Evolutionary conservation across 2,888 invertebrate species (phyloP).

Genomic region (Lasioglossum calceatum): DNA sequence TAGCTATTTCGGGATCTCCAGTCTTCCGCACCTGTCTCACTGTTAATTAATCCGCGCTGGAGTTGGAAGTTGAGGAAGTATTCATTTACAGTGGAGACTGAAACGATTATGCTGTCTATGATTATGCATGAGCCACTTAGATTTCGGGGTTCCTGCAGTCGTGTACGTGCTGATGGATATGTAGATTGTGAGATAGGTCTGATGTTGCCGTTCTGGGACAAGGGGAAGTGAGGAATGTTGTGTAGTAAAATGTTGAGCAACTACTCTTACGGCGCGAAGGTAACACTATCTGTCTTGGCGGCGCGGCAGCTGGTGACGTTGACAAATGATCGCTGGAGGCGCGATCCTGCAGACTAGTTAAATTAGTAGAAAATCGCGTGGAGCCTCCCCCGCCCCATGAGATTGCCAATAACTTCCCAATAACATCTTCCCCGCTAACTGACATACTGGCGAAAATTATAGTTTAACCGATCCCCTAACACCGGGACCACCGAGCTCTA

Average conservation of each 20-base stretch:
- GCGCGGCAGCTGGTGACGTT: not conserved
- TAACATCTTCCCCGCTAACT: not conserved
- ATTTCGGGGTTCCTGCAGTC: not conserved
- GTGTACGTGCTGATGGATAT: not conserved
- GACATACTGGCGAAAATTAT: not conserved
- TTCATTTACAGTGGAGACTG: not conserved
- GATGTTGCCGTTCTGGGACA: not conserved
- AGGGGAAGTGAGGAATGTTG: no score
- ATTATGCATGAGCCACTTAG: not conserved
- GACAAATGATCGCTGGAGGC: slow-evolving; percentile 7
- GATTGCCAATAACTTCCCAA: not conserved
- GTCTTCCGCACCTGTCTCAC: not conserved
- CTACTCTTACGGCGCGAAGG: not conserved
- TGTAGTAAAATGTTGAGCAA: not conserved
- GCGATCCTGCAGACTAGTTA: not conserved
- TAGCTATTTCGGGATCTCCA: not conserved
- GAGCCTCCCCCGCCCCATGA: not conserved
- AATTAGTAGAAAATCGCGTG: not conserved
- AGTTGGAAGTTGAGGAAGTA: not conserved
- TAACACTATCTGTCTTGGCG: not conserved
- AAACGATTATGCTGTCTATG: not conserved
- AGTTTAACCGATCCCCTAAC: not conserved
- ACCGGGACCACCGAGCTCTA: no score
- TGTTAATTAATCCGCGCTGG: not conserved
- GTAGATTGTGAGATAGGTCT: not conserved